Base-by-base conservation (phyloP, 1,140 invertebrate genomes). In the Micrasema longulum region DNA sequence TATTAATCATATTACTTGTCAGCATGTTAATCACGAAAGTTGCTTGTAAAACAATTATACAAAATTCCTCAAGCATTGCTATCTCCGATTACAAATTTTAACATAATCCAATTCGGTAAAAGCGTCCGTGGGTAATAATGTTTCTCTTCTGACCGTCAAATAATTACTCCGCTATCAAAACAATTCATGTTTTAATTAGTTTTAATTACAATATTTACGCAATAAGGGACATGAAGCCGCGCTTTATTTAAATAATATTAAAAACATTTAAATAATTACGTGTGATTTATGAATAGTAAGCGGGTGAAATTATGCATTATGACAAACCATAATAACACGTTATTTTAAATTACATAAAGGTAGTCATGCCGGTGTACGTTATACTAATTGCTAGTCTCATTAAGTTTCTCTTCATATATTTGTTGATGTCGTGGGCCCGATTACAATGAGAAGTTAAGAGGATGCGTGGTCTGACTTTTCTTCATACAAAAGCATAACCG, bases 61-160 rank as follows among this genome's bases (percentile, higher is more conserved):
- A 11, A 48, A 48, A 22, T 20, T 22, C 20, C 47, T 48, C 47
- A 14, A 18, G 12, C 47, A 14, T 12, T 14, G 26, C 47, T 35
- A 35, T 53, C 50, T 35, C 26, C 50, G 23, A n/a, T 26, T 53
- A 26, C 50, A 18, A 53, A 53, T 53, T 20, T 53, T 2, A 53
- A 53, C 50, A 7, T 53, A 53, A 26, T 26, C 23, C 11, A 12
- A 52, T 52, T 23, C 20, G 26, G 50, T 53, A 53, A 53, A 53
- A 53, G 50, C 26, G 50, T 9, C 23, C 50, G 23, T 11, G 23
- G n/a, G n/a, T n/a, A n/a, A 11, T 2, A 22, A 22, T 53, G 9
- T 12, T 22, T 53, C 23, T 53, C 50, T 31, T 20, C 26, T 26
- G 50, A 4, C 23, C 23, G 16, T 20, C 16, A 0, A 48, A 48